A percentile compares a stretch with the other conserved stretches of the same genome.
Evolutionary conservation across 2,797 vertebrate species (phyloP).

Genomic region (Melanitta fusca): DNA sequence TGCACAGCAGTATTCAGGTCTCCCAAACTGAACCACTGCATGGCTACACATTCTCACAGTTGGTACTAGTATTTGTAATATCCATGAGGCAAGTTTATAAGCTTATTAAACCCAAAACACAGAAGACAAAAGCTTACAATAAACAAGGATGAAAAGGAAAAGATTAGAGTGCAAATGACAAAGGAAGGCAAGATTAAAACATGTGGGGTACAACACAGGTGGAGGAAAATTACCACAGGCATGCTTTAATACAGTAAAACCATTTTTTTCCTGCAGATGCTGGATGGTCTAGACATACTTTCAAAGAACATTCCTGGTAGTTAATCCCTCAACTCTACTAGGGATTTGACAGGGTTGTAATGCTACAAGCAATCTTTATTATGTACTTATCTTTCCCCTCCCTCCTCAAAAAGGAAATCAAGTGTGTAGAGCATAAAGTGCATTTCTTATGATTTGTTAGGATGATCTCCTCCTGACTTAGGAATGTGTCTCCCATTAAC

Average conservation of each 20-base stretch:
- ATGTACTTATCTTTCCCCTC: not conserved
- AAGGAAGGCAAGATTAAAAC: conserved; percentile 50
- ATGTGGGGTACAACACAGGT: not conserved
- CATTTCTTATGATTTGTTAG: not conserved
- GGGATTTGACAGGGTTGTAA: conserved; percentile 21
- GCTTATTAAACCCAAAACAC: conserved; percentile 70
- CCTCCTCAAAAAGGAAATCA: not conserved
- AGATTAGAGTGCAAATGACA: conserved; percentile 57
- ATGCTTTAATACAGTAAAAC: conserved; percentile 28
- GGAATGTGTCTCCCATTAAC: not conserved
- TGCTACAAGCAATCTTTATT: conserved; percentile 13
- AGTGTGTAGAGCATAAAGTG: not conserved
- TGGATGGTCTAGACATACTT: conserved; percentile 20
- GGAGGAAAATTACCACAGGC: conserved; percentile 48
- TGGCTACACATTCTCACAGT: conserved; percentile 20
- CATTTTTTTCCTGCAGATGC: conserved; percentile 36
- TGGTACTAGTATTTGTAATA: conserved; percentile 53
- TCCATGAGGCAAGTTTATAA: conserved; percentile 49
- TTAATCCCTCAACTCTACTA: conserved; percentile 39
- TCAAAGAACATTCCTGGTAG: conserved; percentile 46
- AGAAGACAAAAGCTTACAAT: conserved; percentile 68
- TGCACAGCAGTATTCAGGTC: not conserved
- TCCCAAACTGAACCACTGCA: not conserved
- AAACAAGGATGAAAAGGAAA: conserved; percentile 65
- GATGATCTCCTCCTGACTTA: not conserved